Percentiles rank a stretch among this genome's conserved stretches.
Evolutionary conservation across 2,797 vertebrate genomes (phyloP).

Genomic region (Arnoldichthys spilopterus): DNA sequence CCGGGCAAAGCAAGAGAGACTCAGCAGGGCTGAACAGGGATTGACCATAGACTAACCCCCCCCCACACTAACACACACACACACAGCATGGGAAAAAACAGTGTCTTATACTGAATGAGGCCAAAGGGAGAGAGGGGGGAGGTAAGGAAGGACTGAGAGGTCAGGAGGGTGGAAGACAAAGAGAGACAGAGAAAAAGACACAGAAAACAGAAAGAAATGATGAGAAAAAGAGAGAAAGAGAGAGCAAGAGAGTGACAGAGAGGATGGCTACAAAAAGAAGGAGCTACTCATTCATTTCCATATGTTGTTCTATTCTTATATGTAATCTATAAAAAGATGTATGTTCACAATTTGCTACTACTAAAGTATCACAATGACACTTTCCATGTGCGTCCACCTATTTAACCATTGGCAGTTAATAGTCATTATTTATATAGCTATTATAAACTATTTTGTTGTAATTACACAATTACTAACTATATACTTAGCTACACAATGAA

Average conservation of each 20-base stretch:
- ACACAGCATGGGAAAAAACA: slow-evolving; percentile 25
- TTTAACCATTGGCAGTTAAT: too few relatives aligned
- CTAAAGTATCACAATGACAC: background rate
- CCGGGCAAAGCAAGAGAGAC: slow-evolving; percentile 33
- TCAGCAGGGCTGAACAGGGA: slow-evolving; percentile 24
- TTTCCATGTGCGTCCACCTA: background rate
- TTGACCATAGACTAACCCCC: slow-evolving; percentile 11
- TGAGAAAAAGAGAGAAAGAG: slow-evolving; percentile 24
- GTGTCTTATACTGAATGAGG: slow-evolving; percentile 34
- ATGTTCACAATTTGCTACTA: background rate
- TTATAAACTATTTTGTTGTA: background rate
- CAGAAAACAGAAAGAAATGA: background rate
- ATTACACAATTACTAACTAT: background rate
- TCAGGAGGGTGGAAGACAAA: slow-evolving; percentile 22
- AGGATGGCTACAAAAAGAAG: background rate
- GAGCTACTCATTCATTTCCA: background rate
- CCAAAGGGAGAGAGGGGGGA: slow-evolving; percentile 42
- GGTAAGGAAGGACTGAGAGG: slow-evolving; percentile 12
- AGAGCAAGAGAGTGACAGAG: background rate
- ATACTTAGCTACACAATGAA: background rate
- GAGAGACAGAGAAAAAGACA: slow-evolving; percentile 25
- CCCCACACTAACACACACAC: slow-evolving; percentile 26
- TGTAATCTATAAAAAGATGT: background rate
- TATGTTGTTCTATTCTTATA: background rate
- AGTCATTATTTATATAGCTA: background rate